Base-by-base conservation (phyloP, 2,797 vertebrate species). In the Galago senegalensis region DNA sequence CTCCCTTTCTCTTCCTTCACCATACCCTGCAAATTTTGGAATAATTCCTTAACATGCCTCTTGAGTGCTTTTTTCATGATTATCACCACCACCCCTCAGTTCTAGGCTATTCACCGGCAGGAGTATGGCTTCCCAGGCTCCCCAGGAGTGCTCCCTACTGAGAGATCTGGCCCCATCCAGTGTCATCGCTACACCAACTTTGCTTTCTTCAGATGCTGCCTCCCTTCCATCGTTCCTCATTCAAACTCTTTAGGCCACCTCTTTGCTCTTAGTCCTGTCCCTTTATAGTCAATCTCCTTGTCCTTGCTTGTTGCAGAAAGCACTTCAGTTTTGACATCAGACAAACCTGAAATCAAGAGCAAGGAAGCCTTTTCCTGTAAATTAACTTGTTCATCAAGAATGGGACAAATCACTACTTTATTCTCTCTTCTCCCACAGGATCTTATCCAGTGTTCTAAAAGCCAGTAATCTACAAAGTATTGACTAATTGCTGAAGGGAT, bases 401-500 rank as follows among this genome's bases (percentile, higher is more conserved):
- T 58, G 27, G 11, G 29, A 89, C 10, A 91, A 73, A 79, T 81
- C n/a, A 60, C 70, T 97, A 60, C 70, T 97, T 87, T 73, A 84
- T 84, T 91, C 9, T 58, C 40, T 77, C 20, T 93, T n/a, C 65
- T 85, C n/a, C 40, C 34, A 23, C 2, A 80, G 43, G 20, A 49
- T 70, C 34, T 95, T 76, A 67, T 20, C 65, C 49, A 49, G 37
- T 91, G 65, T 89, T 77, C 69, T 69, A 67, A 83, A 95, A 95
- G 20, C 40, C 75, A 77, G 18, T 84, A 40, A 65, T 79, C 37
- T 86, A 23, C 75, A 87, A 95, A 90, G 81, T 63, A 81, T 60
- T 75, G 31, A 73, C 31, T 84, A 29, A 83, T 75, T 53, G 11
- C n/a, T 76, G 27, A 94, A 69, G 3, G 3, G n/a, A 96, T 95